Base-by-base conservation (phyloP, 2,888 invertebrate genomes). In the Troilus luridus region DNA sequence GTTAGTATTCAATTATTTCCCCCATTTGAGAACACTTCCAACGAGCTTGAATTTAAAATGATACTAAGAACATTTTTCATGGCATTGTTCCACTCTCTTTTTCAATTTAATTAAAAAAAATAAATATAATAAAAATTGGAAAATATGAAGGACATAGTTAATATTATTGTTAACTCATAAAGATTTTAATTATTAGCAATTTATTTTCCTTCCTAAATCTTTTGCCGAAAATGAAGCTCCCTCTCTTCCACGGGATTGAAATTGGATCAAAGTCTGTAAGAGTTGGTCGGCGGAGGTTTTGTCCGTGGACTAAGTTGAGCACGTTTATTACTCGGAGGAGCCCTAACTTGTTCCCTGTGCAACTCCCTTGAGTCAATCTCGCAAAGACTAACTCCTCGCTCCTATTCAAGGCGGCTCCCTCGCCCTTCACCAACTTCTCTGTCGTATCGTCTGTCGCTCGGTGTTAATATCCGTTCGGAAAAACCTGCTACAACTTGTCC, bases 261-360 rank as follows among this genome's bases (percentile, higher is more conserved):
- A 85, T 85, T 58, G 85, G 85, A 85, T 85, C 85, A 85, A 85
- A 85, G 85, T n/a, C n/a, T 56, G 24, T 14, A 58, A 85, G 85
- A 85, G 85, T 58, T 54, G 85, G 56, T 56, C 6, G 56, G 19
- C n/a, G n/a, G n/a, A 56, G 56, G 85, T 54, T 56, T 56, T 54
- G 85, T n/a, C n/a, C n/a, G 85, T 2, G 14, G 85, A 85, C 85
- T 85, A 56, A 56, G 56, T 85, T 54, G 56, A 56, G 85, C 54
- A 85, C 85, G 85, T 85, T 85, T 85, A 85, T 85, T 85, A 85
- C 85, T 58, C 85, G n/a, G 54, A 85, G 85, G 85, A 58, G n/a
- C 56, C 56, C 85, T 85, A 85, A 85, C 85, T 85, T 54, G n/a
- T 85, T 85, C 85, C 56, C 85, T n/a, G 56, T n/a, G 85, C 17